A percentile compares a stretch with the other conserved stretches of the same genome.
phyloP scores from a whole-genome alignment of 2,113 vertebrate genomes.

The Nerophis ophidion region DNA sequence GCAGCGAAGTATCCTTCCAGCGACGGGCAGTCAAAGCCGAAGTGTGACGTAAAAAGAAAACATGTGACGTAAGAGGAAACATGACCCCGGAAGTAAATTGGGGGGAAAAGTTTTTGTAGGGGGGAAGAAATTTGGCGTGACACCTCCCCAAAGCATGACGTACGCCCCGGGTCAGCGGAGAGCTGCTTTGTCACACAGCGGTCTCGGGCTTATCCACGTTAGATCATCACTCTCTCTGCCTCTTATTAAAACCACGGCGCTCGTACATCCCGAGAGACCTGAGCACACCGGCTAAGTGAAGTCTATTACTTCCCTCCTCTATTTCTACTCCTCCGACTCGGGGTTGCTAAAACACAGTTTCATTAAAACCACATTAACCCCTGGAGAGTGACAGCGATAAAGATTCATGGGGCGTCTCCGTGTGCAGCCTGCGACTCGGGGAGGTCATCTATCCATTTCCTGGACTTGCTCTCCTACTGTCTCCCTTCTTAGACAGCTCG shows the following conservation, averaged over 20 bases:
- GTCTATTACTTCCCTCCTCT: constrained; percentile 50
- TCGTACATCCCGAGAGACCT: constrained; percentile 53
- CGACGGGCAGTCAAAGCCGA: too few species aligned
- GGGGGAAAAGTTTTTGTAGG: too few species aligned
- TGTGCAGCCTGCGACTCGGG: constrained; percentile 43
- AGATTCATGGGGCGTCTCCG: constrained; percentile 49
- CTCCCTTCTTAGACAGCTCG: constrained; percentile 41
- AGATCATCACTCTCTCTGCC: constrained; percentile 51
- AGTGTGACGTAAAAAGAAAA: too few species aligned
- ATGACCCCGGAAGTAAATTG: too few species aligned
- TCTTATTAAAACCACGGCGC: constrained; percentile 58
- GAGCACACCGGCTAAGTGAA: constrained; percentile 43
- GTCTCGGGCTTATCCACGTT: constrained; percentile 56
- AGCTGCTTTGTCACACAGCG: constrained; percentile 24
- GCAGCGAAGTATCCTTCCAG: too few species aligned
- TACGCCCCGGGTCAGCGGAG: constrained; percentile 50
- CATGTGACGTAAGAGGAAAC: too few species aligned
- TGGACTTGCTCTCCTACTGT: constrained; percentile 5
- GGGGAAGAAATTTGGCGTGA: too few species aligned
- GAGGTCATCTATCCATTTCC: constrained; percentile 52
- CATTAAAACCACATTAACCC: constrained; percentile 63
- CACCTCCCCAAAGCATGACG: constrained; percentile 52
- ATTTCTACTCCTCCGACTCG: constrained; percentile 33
- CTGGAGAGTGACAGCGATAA: constrained; percentile 49
- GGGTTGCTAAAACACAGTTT: constrained; percentile 58